Base-by-base conservation (phyloP, 2,888 invertebrate genomes). In the Napeogenes inachia region DNA sequence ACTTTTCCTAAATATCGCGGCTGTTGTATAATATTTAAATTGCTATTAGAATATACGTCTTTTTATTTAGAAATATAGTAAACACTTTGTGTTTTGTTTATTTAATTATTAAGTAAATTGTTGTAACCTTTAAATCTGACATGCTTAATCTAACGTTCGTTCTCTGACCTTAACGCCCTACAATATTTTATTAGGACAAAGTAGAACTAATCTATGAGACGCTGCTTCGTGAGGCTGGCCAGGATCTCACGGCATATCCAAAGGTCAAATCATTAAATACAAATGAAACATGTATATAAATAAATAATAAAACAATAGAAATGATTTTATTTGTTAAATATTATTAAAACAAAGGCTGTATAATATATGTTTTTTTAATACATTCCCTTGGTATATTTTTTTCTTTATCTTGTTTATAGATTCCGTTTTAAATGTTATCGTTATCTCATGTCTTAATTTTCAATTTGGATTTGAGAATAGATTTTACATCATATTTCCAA, bases 181-280 rank as follows among this genome's bases (percentile, higher is more conserved):
- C 57, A 33, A 57, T 63, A 60, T 54, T 42, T 54, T 63, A 57
- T 54, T 63, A 38, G 57, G 45, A 57, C 47, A 57, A 63, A 60
- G 53, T 54, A 60, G 57, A 60, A 45, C 47, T 54, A 10, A 54
- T 60, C 53, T 60, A 50, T 59, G 21, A 35, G 54, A 54, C 54
- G 60, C 42, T 47, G 57, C 30, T 38, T 53, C 35, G 56, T 56
- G 13, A 59, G 63, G 59, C 42, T 10, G 10, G 62, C 54, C 33
- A 42, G 58, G 58, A 58, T 58, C 58, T 58, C 58, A 50, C 59
- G 54, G 32, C 38, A 30, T 56, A 45, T 30, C 12, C 21, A 56
- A 59, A 62, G 59, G 59, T 59, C 42, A 57, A 59, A 56, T 56
- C 50, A 53, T 62, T 59, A 59, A 54, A 54, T 30, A 45, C 10